Conservation (phyloP, 2,113 vertebrate species). For the Bos indicus region DNA sequence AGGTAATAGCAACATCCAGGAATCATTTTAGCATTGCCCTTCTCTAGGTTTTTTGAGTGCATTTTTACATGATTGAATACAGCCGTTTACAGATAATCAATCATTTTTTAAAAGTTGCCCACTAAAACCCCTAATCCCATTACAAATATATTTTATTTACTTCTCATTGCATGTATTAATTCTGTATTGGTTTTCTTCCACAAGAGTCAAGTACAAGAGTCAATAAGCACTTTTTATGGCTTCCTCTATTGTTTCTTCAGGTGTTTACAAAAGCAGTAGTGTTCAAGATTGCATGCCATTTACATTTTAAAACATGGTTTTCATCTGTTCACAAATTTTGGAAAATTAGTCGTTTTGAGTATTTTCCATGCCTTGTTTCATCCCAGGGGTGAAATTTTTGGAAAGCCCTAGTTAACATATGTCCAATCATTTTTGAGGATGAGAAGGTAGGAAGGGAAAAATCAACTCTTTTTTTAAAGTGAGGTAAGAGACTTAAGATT, state of each 20-base stretch:
- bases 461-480: neutral
- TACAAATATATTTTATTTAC: neutral
- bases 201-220: neutral
- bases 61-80: neutral
- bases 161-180: neutral
- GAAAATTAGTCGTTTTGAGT: neutral
- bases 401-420: neutral
- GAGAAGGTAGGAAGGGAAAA: neutral
- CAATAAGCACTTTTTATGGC: neutral
- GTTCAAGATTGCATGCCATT: neutral
- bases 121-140: neutral
- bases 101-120: neutral
- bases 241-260: neutral
- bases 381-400: neutral
- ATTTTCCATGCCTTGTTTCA: conserved; percentile 21
- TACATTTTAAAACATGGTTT: neutral
- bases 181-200: neutral
- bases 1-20: neutral
- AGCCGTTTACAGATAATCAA: neutral
- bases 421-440: neutral
- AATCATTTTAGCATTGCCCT: neutral
- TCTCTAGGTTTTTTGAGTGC: neutral
- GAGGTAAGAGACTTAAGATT: neutral
- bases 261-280: neutral
- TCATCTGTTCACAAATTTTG: neutral